Base-by-base conservation (phyloP, 2,888 invertebrate species). In the Stenichneumon culpator region DNA sequence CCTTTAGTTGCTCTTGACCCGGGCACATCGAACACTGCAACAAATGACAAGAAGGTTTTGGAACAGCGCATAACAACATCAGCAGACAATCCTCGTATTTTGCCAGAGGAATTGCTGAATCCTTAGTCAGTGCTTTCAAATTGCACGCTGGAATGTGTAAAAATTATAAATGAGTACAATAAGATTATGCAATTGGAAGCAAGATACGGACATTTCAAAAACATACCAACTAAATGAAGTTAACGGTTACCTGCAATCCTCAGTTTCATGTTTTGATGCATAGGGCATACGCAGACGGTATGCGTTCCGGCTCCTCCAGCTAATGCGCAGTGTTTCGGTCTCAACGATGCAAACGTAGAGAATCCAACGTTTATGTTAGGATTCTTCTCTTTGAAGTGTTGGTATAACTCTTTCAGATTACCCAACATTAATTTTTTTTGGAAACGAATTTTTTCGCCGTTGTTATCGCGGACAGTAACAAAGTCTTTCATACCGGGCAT, bases 261-360 rank as follows among this genome's bases (percentile, higher is more conserved):
- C 63, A 75, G 75, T 11, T 67, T 67, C 67, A 67, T 67, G 9
- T 67, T 67, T 36, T 67, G 67, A 39, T 67, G 67, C n/a, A 19
- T n/a, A 28, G 39, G 36, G 47, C 83, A 84, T 16, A 86, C 85
- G 60, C 50, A 57, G 47, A 83, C 83, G 22, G 82, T 86, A 32
- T 82, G 81, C 22, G 83, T 28, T 11, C 74, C 77, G 32, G 74
- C 78, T 77, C 81, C 65, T 73, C 77, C 54, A 60, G 73, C 16
- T 84, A 44, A 19, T 14, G 39, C 22, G 44, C 67, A 67, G 39
- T 67, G 67, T 19, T 67, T 19, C 19, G 67, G 84, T 9, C 86
- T 28, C 25, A 84, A 54, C 16, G 25, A 22, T 16, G 69, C 68
- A 65, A 86, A 86, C n/a, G n/a, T 52, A 16, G 52, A 72, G n/a